phyloP scores from a whole-genome alignment of 2,797 vertebrate genomes.

The Gobionotothen gibberifrons region DNA sequence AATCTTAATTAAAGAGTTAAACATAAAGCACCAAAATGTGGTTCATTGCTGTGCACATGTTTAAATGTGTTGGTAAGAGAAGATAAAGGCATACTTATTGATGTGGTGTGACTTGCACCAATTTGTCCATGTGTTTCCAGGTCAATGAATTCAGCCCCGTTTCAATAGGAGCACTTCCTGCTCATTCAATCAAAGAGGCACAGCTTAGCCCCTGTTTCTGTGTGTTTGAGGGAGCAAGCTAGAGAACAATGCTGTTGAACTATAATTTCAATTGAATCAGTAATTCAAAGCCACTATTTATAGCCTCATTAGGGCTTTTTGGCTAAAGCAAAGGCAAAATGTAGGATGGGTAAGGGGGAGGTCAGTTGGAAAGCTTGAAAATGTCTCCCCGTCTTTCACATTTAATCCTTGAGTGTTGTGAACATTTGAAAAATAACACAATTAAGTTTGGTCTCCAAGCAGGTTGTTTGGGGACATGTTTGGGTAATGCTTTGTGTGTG shows the following conservation, averaged over 20 bases:
- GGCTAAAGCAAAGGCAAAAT: constrained; percentile 23
- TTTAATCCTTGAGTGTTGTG: constrained; percentile 33
- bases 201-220: constrained; percentile 5
- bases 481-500: constrained; percentile 1
- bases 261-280: constrained; percentile 47
- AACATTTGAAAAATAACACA: constrained; percentile 19
- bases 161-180: constrained; percentile 11
- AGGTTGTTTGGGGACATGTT: constrained; percentile 4
- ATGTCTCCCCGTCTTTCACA: constrained; percentile 22
- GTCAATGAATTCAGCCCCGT: constrained; percentile 16
- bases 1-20: no score
- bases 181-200: constrained; percentile 16
- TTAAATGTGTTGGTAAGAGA: background rate
- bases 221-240: constrained; percentile 8
- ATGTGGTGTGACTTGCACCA: background rate
- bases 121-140: constrained; percentile 22
- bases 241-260: constrained; percentile 49
- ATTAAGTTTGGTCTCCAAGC: constrained; percentile 33
- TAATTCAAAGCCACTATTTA: constrained; percentile 61
- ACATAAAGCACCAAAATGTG: no score
- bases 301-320: constrained; percentile 62
- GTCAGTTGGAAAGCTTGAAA: constrained; percentile 27
- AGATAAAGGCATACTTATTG: background rate
- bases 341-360: background rate
- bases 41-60: background rate